Evolutionary conservation across 2,797 vertebrate genomes (phyloP).

Genomic region (Xenops minutus): DNA sequence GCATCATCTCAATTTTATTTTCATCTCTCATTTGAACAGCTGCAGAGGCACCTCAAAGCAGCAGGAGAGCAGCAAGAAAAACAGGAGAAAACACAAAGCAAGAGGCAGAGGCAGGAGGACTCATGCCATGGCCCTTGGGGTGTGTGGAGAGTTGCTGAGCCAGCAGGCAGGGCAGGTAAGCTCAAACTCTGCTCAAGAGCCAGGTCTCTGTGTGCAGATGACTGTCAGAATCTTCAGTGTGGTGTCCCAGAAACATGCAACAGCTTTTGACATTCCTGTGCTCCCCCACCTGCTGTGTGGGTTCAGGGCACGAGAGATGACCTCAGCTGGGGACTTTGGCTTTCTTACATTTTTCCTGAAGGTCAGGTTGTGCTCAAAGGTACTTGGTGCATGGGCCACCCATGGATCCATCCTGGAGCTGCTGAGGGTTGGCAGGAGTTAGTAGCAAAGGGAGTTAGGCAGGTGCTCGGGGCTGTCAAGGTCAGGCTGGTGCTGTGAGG

Average conservation of each 20-base stretch:
- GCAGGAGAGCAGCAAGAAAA: background rate
- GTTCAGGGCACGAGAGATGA: background rate
- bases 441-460: background rate
- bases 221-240: background rate
- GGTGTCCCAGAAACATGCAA: background rate
- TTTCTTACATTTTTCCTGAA: background rate
- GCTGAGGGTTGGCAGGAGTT: background rate
- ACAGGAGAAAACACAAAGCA: background rate
- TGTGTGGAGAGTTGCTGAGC: accelerated
- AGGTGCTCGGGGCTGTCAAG: background rate
- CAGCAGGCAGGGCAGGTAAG: background rate
- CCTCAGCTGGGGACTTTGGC: background rate
- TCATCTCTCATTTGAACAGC: background rate
- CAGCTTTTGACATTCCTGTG: background rate
- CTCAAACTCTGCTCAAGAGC: background rate
- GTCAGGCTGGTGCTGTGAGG: accelerated
- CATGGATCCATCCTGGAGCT: background rate
- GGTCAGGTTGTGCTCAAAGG: background rate
- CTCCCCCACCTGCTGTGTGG: accelerated
- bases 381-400: background rate
- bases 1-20: background rate
- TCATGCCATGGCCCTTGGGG: accelerated
- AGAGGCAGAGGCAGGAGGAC: background rate
- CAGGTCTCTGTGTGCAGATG: accelerated
- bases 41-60: background rate